These are phyloP conservation scores for Nothobranchius furzeri DNA, from an alignment of 2,113 vertebrate genomes.

Conservation along the genomic window DNA sequence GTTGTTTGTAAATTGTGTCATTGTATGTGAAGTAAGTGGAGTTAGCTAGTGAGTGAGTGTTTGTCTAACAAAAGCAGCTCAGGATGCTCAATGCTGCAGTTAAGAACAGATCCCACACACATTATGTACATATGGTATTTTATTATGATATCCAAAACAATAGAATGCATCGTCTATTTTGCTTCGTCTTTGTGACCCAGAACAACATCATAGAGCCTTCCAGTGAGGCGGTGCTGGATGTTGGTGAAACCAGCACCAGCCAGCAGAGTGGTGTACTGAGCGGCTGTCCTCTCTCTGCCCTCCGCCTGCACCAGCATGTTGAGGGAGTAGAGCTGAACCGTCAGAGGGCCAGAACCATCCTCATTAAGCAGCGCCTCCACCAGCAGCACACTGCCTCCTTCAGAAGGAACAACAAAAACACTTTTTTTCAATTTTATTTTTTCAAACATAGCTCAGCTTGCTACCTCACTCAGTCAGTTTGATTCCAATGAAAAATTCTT, in stretches of 20 bases:
- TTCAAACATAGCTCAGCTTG: no score
- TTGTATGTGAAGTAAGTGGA: no score
- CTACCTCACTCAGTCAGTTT: background rate
- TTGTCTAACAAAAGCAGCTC: no score
- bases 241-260: slow-evolving; percentile 79
- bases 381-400: slow-evolving; percentile 84
- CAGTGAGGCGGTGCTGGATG: slow-evolving; percentile 73
- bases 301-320: slow-evolving; percentile 91
- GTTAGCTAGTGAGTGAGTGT: no score
- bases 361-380: slow-evolving; percentile 82
- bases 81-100: no score
- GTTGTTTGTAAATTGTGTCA: no score
- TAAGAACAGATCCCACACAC: no score
- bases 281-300: slow-evolving; percentile 82
- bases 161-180: background rate
- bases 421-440: no score
- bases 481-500: background rate
- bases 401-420: slow-evolving; percentile 2
- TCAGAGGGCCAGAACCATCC: slow-evolving; percentile 81
- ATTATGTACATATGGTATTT: no score
- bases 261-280: slow-evolving; percentile 81
- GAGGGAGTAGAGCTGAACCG: slow-evolving; percentile 83
- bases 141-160: no score
- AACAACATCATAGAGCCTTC: slow-evolving; percentile 83
- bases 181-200: slow-evolving; percentile 76